Percentiles rank a stretch among this genome's conserved stretches.
Conservation (phyloP, 1,140 invertebrate genomes). For the Drosophila ficusphila region DNA sequence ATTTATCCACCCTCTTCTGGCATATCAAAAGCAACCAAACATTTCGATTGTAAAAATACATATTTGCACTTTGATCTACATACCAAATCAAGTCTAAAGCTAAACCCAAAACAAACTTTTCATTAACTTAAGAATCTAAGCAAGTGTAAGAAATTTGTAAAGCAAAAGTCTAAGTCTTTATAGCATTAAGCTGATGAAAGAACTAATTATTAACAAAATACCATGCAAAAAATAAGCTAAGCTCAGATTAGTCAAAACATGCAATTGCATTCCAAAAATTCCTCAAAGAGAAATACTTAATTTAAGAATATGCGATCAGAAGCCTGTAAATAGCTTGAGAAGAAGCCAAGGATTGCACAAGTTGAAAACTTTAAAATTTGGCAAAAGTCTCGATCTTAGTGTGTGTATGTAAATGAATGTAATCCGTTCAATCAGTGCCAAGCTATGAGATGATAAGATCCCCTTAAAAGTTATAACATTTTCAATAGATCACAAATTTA, state of each 20-base stretch:
- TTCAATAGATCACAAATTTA: no score
- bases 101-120: slow-evolving; percentile 12
- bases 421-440: slow-evolving; percentile 30
- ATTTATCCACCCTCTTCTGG: slow-evolving; percentile 33
- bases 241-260: slow-evolving; percentile 1
- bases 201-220: slow-evolving; percentile 9
- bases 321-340: slow-evolving; percentile 55
- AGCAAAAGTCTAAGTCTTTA: slow-evolving; percentile 32
- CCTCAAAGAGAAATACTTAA: slow-evolving; percentile 27
- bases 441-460: slow-evolving; percentile 31
- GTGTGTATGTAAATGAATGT: slow-evolving; percentile 14
- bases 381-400: slow-evolving; percentile 12
- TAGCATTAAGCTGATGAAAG: neutral
- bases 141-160: slow-evolving; percentile 50
- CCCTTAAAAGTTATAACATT: no score
- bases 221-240: slow-evolving; percentile 15
- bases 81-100: slow-evolving; percentile 36
- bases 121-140: slow-evolving; percentile 14
- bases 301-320: slow-evolving; percentile 1
- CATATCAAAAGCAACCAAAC: slow-evolving; percentile 61
- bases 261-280: slow-evolving; percentile 28
- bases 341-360: slow-evolving; percentile 30
- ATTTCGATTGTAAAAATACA: slow-evolving; percentile 75
- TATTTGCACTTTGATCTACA: slow-evolving; percentile 33
- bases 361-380: slow-evolving; percentile 37